Evolutionary conservation across 2,888 invertebrate genomes (phyloP), one percentile per base, ranked within the genome.

Genomic region (Spialia ferax): DNA sequence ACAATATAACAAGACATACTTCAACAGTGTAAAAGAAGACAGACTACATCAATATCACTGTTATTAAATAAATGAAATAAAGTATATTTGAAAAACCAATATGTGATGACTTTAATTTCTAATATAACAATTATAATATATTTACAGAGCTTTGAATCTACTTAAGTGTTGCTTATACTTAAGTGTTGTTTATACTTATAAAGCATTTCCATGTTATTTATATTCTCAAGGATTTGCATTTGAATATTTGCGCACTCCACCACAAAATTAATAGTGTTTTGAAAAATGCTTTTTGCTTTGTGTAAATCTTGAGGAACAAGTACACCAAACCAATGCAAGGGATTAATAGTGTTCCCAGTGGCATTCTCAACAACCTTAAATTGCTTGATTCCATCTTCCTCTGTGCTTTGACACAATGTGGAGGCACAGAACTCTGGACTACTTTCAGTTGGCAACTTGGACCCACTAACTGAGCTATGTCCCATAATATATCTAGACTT

Each of bases 281-380:
- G 95, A 81, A 97, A 98, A 76, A 95, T 95, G 63, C 93, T 94
- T 80, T 97, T 97, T 0, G 98, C 97, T 73, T 94, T 94, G 76
- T 96, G 95, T 78, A 98, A 88, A 80, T 96, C 96, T 78, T 96
- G 96, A 0, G 98, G 98, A 0, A 98, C 97, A 38, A 98, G 87
- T 45, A 97, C 95, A 11, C 98, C 98, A 91, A 98, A 98, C 98
- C 98, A 98, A 72, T 95, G 96, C 32, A 98, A 83, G 0, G 98
- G 98, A 83, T 98, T 95, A 42, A 82, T 86, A 59, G 77, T 88
- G 57, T 83, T 79, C 18, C 84, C 83, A 15, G 78, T 75, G 65
- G 79, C 77, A 71, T 82, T 88, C 68, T 91, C 86, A 57, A 84
- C 69, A 2, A 89, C 77, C 72, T 85, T 85, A 85, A 77, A 90